Evolutionary conservation across 2,888 invertebrate species (phyloP).

Genomic region (Pandemis heparana): DNA sequence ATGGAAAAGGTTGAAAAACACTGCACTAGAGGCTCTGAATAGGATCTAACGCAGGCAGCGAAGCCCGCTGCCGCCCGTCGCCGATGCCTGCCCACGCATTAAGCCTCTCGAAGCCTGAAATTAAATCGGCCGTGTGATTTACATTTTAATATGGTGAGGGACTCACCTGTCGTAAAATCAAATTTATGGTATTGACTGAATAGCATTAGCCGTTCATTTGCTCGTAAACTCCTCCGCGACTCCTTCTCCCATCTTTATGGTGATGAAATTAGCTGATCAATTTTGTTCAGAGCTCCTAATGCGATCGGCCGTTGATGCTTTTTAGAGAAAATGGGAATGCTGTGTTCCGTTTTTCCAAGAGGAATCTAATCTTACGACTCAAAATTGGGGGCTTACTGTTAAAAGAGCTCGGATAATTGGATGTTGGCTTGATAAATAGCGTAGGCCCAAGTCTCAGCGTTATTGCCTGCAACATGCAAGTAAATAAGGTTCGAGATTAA

Average conservation of each 20-base stretch:
- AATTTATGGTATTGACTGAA: conserved; percentile 79
- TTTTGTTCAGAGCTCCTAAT: conserved; percentile 44
- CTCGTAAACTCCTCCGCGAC: conserved; percentile 50
- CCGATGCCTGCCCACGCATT: conserved; percentile 53
- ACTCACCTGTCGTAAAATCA: conserved; percentile 79
- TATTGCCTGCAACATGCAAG: background rate
- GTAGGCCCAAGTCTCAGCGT: conserved; percentile 5
- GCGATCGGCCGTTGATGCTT: conserved; percentile 43
- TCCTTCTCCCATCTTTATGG: conserved; percentile 57
- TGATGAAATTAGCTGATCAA: conserved; percentile 65
- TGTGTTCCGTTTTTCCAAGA: conserved; percentile 30
- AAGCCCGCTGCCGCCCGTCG: conserved; percentile 42
- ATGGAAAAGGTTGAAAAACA: too few species aligned
- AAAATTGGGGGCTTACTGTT: conserved; percentile 26
- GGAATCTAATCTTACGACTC: conserved; percentile 28
- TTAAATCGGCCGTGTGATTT: conserved; percentile 83
- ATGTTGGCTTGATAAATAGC: conserved; percentile 30
- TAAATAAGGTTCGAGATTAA: background rate
- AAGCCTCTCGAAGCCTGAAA: conserved; percentile 80
- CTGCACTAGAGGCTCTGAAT: background rate
- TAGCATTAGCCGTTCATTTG: conserved; percentile 63
- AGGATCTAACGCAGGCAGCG: background rate
- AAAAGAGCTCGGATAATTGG: conserved; percentile 29
- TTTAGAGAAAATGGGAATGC: conserved; percentile 41
- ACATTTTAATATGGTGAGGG: conserved; percentile 83